These are phyloP conservation scores for Idaea dimidiata DNA, from an alignment of 2,888 invertebrate genomes.

Conservation along the genomic window DNA sequence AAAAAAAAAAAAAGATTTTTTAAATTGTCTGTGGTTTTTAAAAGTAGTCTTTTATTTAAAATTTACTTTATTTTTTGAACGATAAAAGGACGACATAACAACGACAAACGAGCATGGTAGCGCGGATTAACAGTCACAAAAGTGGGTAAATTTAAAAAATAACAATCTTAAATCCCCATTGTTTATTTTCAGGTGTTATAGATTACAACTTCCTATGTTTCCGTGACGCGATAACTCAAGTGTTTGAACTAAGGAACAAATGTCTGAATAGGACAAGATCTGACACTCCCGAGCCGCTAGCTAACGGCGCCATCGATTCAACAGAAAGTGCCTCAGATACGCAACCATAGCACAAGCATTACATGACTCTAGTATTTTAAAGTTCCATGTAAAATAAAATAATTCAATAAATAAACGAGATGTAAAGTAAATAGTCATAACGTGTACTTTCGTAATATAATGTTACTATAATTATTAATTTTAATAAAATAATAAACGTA, in stretches of 20 bases:
- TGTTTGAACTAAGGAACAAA: constrained; percentile 93
- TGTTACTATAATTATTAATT: background rate
- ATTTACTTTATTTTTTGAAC: too few species aligned
- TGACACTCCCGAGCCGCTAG: constrained; percentile 52
- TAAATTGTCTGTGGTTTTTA: too few species aligned
- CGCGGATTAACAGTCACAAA: background rate
- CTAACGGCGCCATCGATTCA: constrained; percentile 63
- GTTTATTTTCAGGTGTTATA: constrained; percentile 89
- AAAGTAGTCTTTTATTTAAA: too few species aligned
- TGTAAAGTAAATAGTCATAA: background rate
- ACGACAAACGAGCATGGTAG: too few species aligned
- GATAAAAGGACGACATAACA: too few species aligned
- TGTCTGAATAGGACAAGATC: constrained; percentile 72
- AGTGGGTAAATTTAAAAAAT: background rate
- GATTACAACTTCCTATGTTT: constrained; percentile 99
- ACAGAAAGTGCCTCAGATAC: constrained; percentile 41
- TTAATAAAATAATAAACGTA: background rate
- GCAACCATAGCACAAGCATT: background rate
- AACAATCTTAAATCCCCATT: constrained; percentile 5
- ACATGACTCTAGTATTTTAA: background rate
- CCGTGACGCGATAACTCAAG: constrained; percentile 96
- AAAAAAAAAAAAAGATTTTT: too few species aligned
- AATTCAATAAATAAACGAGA: background rate
- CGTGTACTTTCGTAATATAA: background rate
- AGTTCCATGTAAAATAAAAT: background rate